phyloP scores from a whole-genome alignment of 2,113 vertebrate species.

The Sylvietta virens region DNA sequence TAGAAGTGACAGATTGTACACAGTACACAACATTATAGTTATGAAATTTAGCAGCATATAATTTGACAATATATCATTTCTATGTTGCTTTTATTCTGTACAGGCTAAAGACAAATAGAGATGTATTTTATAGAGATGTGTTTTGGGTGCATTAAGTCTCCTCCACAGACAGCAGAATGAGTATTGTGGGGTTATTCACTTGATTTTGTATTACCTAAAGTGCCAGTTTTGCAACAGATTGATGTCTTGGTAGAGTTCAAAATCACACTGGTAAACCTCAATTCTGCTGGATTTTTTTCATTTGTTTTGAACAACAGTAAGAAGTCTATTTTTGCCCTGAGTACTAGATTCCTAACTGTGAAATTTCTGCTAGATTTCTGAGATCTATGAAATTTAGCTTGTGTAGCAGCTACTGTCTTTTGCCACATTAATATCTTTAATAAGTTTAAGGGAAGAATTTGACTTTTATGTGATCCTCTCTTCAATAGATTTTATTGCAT shows the following conservation, averaged over 20 bases:
- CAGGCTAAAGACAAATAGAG: constrained; percentile 19
- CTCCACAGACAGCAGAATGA: background rate
- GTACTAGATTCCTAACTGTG: background rate
- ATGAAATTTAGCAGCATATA: constrained; percentile 21
- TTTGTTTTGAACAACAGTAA: background rate
- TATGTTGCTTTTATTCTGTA: constrained; percentile 19
- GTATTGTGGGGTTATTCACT: constrained; percentile 1
- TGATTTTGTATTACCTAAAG: constrained; percentile 19
- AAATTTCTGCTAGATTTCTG: background rate
- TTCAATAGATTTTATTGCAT: background rate
- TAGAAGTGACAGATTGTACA: background rate
- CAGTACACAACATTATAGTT: background rate
- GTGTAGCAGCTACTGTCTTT: background rate
- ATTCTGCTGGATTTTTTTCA: background rate
- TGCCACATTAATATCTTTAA: background rate
- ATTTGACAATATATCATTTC: constrained; percentile 25
- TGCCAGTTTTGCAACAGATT: constrained; percentile 1
- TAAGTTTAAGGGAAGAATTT: background rate
- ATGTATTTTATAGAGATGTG: background rate
- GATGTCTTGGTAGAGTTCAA: background rate
- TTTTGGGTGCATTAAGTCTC: background rate
- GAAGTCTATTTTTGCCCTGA: background rate
- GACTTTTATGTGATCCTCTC: background rate
- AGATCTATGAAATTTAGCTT: background rate
- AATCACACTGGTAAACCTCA: background rate